These are phyloP conservation scores for Lophochroa leadbeateri DNA, from an alignment of 2,113 vertebrate genomes.

Conservation along the genomic window DNA sequence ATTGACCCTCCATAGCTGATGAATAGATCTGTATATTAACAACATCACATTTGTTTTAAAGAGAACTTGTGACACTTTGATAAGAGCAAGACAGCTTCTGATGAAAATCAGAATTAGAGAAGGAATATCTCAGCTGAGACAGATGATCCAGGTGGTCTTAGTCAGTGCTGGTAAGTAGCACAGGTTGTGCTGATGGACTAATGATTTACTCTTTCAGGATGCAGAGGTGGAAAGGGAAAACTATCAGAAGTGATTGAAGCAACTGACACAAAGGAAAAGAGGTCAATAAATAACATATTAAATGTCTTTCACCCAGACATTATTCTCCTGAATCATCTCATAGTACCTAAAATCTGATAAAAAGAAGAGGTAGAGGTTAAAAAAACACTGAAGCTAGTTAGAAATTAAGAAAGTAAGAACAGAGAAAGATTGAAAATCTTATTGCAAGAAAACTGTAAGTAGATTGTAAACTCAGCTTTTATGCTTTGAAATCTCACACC, in stretches of 20 bases:
- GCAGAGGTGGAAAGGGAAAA: neutral
- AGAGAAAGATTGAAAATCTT: neutral
- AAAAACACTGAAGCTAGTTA: neutral
- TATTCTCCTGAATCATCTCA: neutral
- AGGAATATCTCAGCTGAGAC: neutral
- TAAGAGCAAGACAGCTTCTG: neutral
- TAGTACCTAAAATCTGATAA: neutral
- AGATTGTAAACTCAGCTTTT: neutral
- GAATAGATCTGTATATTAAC: neutral
- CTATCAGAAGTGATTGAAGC: neutral
- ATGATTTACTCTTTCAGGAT: neutral
- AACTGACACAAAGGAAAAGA: neutral
- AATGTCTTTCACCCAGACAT: neutral
- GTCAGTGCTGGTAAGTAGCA: neutral
- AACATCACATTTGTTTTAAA: neutral
- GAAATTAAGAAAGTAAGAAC: neutral
- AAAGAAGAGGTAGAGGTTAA: neutral
- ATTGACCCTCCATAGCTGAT: neutral
- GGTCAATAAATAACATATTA: neutral
- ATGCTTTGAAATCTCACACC: neutral
- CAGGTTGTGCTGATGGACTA: neutral
- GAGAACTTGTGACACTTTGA: neutral
- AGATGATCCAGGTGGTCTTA: neutral
- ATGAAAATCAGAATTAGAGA: constrained; percentile 29
- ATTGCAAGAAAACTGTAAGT: neutral